These are phyloP conservation scores for Araneus ventricosus DNA, from an alignment of 1,140 invertebrate genomes.

Conservation along the genomic window DNA sequence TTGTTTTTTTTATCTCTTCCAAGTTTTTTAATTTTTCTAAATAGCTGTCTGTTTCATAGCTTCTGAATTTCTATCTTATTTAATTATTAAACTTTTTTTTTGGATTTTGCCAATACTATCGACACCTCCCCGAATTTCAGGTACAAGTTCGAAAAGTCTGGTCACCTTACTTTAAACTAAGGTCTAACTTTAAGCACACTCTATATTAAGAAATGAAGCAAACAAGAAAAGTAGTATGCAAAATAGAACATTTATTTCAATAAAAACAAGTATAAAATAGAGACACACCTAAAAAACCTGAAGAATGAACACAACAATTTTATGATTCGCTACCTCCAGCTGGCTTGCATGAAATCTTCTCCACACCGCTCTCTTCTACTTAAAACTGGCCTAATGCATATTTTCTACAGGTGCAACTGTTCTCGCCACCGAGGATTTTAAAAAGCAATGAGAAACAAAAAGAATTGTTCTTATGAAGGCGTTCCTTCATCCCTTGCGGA, in stretches of 20 bases:
- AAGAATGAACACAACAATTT: neutral
- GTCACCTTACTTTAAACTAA: no score
- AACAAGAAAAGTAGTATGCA: neutral
- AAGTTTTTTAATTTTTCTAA: no score
- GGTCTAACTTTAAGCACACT: no score
- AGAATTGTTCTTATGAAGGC: neutral
- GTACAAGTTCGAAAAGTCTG: no score
- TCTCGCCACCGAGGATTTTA: neutral
- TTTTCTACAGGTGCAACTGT: neutral
- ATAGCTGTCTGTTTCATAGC: no score
- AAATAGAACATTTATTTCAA: neutral
- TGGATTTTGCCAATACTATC: no score
- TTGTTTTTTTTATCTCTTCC: no score
- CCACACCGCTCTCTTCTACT: neutral
- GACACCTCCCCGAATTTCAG: no score
- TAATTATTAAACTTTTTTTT: no score
- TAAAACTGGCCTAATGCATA: neutral
- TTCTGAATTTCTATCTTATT: no score
- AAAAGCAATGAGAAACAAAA: neutral
- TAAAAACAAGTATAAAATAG: slow-evolving; percentile 36
- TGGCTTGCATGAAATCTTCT: neutral
- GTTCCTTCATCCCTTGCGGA: slow-evolving; percentile 65
- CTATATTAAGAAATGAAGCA: no score
- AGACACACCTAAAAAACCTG: neutral
- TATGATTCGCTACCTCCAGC: neutral